Conservation (phyloP, 2,113 vertebrate species). For the Hipposideros armiger region DNA sequence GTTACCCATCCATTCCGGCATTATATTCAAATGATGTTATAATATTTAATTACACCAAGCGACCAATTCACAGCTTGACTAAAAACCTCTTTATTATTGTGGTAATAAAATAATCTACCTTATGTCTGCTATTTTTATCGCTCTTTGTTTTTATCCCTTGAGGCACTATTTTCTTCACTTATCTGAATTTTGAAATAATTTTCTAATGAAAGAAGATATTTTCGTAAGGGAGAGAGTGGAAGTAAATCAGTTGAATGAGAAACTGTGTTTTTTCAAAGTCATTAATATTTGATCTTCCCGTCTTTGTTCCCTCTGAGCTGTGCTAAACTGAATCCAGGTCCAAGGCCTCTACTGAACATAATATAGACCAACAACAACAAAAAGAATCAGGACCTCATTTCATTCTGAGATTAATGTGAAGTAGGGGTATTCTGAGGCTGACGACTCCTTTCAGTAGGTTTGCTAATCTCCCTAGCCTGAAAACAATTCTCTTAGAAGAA, state of each 20-base stretch:
- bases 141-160: not conserved
- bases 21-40: constrained; percentile 17
- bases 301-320: constrained; percentile 66
- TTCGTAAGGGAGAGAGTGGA: constrained; percentile 37
- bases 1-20: not conserved
- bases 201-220: constrained; percentile 15
- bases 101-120: not conserved
- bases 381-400: not conserved
- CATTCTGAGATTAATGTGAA: constrained; percentile 77
- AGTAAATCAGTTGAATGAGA: constrained; percentile 23
- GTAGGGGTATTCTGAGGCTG: constrained; percentile 68
- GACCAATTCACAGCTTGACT: not conserved
- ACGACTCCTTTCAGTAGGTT: constrained; percentile 70
- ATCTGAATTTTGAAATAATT: not conserved
- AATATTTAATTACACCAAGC: constrained; percentile 19
- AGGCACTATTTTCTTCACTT: not conserved
- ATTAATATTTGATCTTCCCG: constrained; percentile 73
- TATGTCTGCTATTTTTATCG: not conserved
- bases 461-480: constrained; percentile 75
- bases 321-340: constrained; percentile 63
- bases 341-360: constrained; percentile 81
- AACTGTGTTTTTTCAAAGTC: constrained; percentile 45
- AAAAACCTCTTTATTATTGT: not conserved
- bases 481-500: constrained; percentile 64
- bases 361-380: constrained; percentile 76